Evolutionary conservation across 2,888 invertebrate species (phyloP), one percentile per base, ranked within the genome.

Genomic region (Pachliopta kotzebuea): DNA sequence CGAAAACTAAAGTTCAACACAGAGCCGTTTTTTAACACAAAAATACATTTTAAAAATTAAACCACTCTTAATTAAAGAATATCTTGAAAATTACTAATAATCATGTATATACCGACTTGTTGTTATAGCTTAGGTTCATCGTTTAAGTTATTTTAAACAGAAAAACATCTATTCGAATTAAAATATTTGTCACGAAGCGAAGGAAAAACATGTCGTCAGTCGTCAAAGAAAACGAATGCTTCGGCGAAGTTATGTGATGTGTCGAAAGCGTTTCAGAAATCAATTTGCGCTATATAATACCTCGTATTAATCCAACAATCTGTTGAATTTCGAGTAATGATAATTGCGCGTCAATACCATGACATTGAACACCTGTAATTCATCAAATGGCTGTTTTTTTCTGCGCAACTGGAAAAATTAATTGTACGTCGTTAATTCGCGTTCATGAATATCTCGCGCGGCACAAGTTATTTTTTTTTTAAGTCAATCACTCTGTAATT

Each of bases 281-380:
- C 26, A 50, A 55, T 20, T 14, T 55, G 37, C 11, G 26, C 50
- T 45, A 58, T 29, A 50, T 59, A 45, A 55, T 49, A 55, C 31
- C 45, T 42, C 52, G 45, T 24, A 7, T 21, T 59, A 59, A 59
- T 55, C 55, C 24, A 59, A 31, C 45, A 49, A 63, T 59, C 31
- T 20, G 55, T 49, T n/a, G 53, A 54, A 45, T 59, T 49, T 26
- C 52, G 54, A 18, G 50, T 24, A 2, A 8, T 63, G 8, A 24
- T 31, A 21, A 57, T 57, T 57, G 57, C 37, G 42, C 52, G n/a
- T 54, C 45, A 29, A 49, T n/a, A 23, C 31, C n/a, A 55, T 55
- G 21, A 61, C 54, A 56, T 49, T 45, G 21, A 24, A 45, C 29
- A 45, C 21, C 31, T 21, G 29, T 53, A 60, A 55, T 45, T 61